These are phyloP conservation scores for Dissostichus mawsoni DNA, from an alignment of 2,113 vertebrate genomes.

Conservation along the genomic window DNA sequence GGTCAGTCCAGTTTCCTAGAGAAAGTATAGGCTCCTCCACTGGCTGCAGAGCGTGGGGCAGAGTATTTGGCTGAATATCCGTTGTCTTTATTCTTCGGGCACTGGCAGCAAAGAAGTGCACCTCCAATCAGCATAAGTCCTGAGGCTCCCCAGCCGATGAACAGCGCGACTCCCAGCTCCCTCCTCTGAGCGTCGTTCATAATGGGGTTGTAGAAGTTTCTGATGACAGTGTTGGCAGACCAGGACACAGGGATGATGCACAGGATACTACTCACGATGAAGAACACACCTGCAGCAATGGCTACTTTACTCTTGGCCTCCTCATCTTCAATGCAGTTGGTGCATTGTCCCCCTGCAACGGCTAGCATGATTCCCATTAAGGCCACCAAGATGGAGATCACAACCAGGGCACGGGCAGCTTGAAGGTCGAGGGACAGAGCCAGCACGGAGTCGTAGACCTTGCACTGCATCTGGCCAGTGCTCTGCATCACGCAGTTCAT, in stretches of 20 bases:
- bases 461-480: slow-evolving; percentile 90
- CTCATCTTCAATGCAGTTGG: slow-evolving; percentile 82
- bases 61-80: slow-evolving; percentile 81
- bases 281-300: slow-evolving; percentile 69
- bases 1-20: neutral
- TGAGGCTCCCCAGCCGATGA: slow-evolving; percentile 88
- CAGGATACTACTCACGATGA: slow-evolving; percentile 78
- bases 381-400: slow-evolving; percentile 83
- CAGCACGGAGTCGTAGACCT: slow-evolving; percentile 87
- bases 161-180: no score
- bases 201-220: slow-evolving; percentile 90
- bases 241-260: slow-evolving; percentile 90
- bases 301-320: slow-evolving; percentile 77
- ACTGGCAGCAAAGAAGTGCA: slow-evolving; percentile 85
- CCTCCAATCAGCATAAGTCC: slow-evolving; percentile 88
- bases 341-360: slow-evolving; percentile 80
- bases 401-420: slow-evolving; percentile 80
- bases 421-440: slow-evolving; percentile 87
- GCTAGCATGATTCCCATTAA: slow-evolving; percentile 78
- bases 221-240: slow-evolving; percentile 87
- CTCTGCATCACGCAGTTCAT: slow-evolving; percentile 89
- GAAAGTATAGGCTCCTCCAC: slow-evolving; percentile 65
- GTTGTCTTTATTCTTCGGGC: slow-evolving; percentile 49
- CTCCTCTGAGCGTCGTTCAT: slow-evolving; percentile 84
- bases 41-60: slow-evolving; percentile 66